A percentile compares a stretch with the other conserved stretches of the same genome.
Evolutionary conservation across 30 jellyfish, hydroid and myxozoan species (phyloP).

Genomic region (Aurelia sp.): DNA sequence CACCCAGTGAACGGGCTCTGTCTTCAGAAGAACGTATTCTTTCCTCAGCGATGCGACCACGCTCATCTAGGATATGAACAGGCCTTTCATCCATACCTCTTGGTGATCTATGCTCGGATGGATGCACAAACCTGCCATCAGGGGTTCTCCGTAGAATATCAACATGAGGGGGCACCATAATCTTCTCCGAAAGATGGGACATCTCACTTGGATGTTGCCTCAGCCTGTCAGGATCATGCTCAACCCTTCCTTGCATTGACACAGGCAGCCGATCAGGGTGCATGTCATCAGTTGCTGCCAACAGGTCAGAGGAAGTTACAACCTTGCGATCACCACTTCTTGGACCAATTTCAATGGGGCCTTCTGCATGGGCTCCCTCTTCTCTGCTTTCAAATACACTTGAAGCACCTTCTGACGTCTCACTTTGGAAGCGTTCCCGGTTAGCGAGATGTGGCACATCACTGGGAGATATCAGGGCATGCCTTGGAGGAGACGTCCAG

Average conservation of each 20-base stretch:
- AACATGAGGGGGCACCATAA: slow-evolving; percentile 6
- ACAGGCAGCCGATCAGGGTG: not conserved
- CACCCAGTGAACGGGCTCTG: slow-evolving; percentile 10
- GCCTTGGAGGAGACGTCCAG: slow-evolving; percentile 71
- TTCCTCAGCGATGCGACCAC: slow-evolving; percentile 58
- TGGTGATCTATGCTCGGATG: slow-evolving; percentile 43
- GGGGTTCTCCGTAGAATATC: slow-evolving; percentile 25
- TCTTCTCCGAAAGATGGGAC: too few species aligned
- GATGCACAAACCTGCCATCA: slow-evolving; percentile 22
- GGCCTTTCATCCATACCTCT: slow-evolving; percentile 48
- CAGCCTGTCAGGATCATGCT: slow-evolving; percentile 20
- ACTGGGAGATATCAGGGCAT: slow-evolving; percentile 63
- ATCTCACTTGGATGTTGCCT: not conserved
- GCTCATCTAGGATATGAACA: slow-evolving; percentile 48
- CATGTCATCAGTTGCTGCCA: slow-evolving; percentile 18
- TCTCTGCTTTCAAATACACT: slow-evolving; percentile 65
- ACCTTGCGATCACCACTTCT: too few species aligned
- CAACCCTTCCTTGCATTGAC: not conserved
- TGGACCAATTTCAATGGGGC: not conserved
- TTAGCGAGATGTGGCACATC: slow-evolving; percentile 39
- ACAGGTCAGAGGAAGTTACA: not conserved
- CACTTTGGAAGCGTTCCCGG: slow-evolving; percentile 77
- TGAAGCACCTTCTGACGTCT: slow-evolving; percentile 74
- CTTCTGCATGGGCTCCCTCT: slow-evolving; percentile 12
- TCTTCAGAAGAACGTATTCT: slow-evolving; percentile 67